Evolutionary conservation across 2,888 invertebrate genomes (phyloP), one percentile per base, ranked within the genome.

Genomic region (Hyalella azteca): DNA sequence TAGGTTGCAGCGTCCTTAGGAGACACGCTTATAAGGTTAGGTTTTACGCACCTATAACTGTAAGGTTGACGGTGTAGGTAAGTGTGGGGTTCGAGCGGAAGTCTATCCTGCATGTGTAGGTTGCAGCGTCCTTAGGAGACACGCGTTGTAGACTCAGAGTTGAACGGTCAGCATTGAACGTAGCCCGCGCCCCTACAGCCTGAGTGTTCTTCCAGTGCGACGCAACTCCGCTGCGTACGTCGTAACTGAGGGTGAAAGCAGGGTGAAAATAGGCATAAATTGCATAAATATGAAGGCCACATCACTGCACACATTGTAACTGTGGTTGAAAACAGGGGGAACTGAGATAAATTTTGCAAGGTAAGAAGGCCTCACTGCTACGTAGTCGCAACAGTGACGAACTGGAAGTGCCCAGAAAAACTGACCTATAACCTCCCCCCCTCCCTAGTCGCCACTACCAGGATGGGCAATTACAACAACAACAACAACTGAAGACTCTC

Each of bases 181-280:
- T 79, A 15, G 41, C 79, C 11, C 77, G 40, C 15, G 75, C 40
- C 4, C 79, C 79, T 3, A 59, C 41, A 45, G 49, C 41, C 13
- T 39, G 41, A 11, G 49, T 40, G 36, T 77, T 79, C 39, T 79
- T 79, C 79, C 79, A 79, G 79, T 79, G 79, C 13, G 76, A 66
- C 5, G 79, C 76, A 22, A 60, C 49, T 1, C 59, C 76, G 41
- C 77, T 79, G 15, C 79, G 39, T 41, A 79, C 73, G 45, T 79
- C 79, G 60, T 79, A 79, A 77, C 79, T 79, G 77, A 11, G 40
- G 54, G 3, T 4, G 66, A 39, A 73, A 41, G 59, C 73, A 78
- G n/a, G n/a, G n/a, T n/a, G n/a, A n/a, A n/a, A n/a, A n/a, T n/a
- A n/a, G n/a, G n/a, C n/a, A n/a, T n/a, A n/a, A n/a, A n/a, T n/a